These are phyloP conservation scores for Rachycentron canadum DNA, from an alignment of 2,797 vertebrate genomes.

Conservation along the genomic window DNA sequence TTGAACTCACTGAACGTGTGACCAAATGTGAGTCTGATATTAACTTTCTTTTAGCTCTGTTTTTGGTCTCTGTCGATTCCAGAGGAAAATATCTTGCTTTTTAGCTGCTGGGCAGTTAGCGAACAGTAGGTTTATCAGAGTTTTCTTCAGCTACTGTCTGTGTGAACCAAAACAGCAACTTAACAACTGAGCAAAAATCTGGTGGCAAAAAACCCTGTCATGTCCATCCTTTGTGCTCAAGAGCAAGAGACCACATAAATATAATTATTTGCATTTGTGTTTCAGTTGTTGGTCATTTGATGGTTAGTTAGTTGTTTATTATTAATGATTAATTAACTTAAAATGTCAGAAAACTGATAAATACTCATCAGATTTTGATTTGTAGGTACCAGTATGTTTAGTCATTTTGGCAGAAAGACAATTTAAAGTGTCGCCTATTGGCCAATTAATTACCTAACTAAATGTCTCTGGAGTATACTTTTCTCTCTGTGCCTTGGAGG, in stretches of 20 bases:
- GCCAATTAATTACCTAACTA: background rate
- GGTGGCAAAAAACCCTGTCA: background rate
- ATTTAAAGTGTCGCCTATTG: background rate
- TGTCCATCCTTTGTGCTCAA: background rate
- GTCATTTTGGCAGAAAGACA: background rate
- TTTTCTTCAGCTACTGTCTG: too few relatives aligned
- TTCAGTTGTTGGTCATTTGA: too few relatives aligned
- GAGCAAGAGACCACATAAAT: background rate
- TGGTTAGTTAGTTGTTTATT: too few relatives aligned
- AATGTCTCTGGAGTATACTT: background rate
- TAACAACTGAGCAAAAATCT: background rate
- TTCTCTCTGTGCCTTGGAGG: constrained; percentile 10
- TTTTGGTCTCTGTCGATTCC: background rate
- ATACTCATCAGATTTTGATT: background rate
- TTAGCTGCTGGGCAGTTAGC: background rate
- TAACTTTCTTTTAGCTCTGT: constrained; percentile 11
- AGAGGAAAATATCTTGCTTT: background rate
- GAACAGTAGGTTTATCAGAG: background rate
- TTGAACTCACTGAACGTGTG: too few relatives aligned
- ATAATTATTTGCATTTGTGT: background rate
- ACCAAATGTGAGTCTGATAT: too few relatives aligned
- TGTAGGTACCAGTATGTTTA: background rate
- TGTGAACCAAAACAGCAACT: background rate
- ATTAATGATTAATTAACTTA: background rate
- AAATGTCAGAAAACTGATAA: background rate